A percentile compares a stretch with the other conserved stretches of the same genome.
Evolutionary conservation across 2,797 vertebrate species (phyloP).

Genomic region (Cynodonichthys magdalenae): DNA sequence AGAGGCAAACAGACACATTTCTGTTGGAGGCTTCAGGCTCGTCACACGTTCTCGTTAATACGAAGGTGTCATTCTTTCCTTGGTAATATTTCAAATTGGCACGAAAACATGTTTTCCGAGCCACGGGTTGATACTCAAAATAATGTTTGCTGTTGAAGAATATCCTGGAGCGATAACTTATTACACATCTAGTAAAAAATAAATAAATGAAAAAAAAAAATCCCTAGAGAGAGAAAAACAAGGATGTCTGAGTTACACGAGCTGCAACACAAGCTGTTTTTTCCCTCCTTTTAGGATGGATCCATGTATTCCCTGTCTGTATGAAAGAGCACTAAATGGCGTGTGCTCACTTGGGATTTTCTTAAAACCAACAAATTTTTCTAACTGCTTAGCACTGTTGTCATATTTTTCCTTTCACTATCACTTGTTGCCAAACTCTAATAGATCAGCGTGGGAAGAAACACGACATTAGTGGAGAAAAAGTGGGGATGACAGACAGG

Average conservation of each 20-base stretch:
- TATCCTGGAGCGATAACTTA: slow-evolving; percentile 65
- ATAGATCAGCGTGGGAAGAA: slow-evolving; percentile 34
- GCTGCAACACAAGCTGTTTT: slow-evolving; percentile 54
- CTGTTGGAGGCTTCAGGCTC: slow-evolving; percentile 38
- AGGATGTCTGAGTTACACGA: slow-evolving; percentile 66
- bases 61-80: slow-evolving; percentile 40
- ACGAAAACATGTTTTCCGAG: slow-evolving; percentile 43
- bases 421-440: slow-evolving; percentile 64
- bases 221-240: slow-evolving; percentile 66
- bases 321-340: slow-evolving; percentile 56
- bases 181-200: slow-evolving; percentile 55
- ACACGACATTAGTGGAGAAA: slow-evolving; percentile 37
- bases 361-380: slow-evolving; percentile 58
- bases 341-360: slow-evolving; percentile 64
- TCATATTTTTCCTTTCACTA: slow-evolving; percentile 48
- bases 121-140: slow-evolving; percentile 52
- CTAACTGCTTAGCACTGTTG: slow-evolving; percentile 38
- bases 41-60: slow-evolving; percentile 39
- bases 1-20: slow-evolving; percentile 39
- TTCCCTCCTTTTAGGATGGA: slow-evolving; percentile 47
- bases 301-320: slow-evolving; percentile 38
- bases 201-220: slow-evolving; percentile 31
- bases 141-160: slow-evolving; percentile 68
- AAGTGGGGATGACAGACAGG: slow-evolving; percentile 46
- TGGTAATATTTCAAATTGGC: slow-evolving; percentile 51